Evolutionary conservation across 2,888 invertebrate genomes (phyloP).

Genomic region (Dorcus hopei): DNA sequence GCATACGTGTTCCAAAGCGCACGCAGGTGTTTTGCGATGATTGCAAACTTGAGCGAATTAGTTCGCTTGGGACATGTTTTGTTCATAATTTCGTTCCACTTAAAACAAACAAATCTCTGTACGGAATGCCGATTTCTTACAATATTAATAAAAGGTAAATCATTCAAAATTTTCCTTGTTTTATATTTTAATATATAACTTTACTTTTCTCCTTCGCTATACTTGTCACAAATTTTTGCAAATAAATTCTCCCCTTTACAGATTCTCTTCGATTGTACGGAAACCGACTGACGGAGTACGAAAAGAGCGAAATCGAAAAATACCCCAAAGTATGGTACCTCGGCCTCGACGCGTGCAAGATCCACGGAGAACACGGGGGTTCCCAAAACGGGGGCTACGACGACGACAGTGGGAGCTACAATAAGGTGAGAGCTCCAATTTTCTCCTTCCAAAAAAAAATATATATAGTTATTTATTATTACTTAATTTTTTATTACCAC

Average conservation of each 20-base stretch:
- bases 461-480: background rate
- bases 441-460: background rate
- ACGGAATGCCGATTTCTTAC: no score
- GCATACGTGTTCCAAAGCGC: no score
- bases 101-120: no score
- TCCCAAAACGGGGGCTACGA: conserved; percentile 86
- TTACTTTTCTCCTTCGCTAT: no score
- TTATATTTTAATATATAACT: no score
- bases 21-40: no score
- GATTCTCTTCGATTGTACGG: conserved; percentile 83
- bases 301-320: conserved; percentile 84
- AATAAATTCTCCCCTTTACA: conserved; percentile 45
- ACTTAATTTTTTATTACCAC: background rate
- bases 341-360: conserved; percentile 81
- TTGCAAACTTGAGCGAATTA: no score
- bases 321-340: conserved; percentile 95
- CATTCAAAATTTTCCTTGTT: no score
- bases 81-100: no score
- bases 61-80: no score
- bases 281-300: conserved; percentile 82
- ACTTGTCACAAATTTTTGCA: no score
- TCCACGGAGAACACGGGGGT: conserved; percentile 75
- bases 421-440: conserved; percentile 66
- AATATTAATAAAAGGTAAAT: no score
- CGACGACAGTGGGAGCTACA: conserved; percentile 91